Base-by-base conservation (phyloP, 2,113 vertebrate species). In the Glareola pratincola region DNA sequence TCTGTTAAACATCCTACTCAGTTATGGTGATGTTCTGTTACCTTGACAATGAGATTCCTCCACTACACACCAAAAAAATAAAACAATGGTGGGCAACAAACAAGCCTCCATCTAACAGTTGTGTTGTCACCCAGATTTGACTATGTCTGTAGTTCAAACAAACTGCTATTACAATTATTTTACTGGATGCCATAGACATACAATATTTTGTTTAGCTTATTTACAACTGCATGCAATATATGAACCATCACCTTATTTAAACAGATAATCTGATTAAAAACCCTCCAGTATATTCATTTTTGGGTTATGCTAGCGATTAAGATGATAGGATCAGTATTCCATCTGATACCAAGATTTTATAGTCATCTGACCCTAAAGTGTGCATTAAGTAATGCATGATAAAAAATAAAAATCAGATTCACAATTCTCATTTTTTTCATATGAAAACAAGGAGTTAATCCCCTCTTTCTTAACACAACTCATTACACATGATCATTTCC, bases 31-130 rank as follows among this genome's bases (percentile, higher is more conserved):
- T 47, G 24, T 75, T 67, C 37, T 71, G 20, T 41, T 67, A 57
- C 20, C 26, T 59, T 24, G 29, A 69, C 90, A 59, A 60, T 24
- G 4, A 60, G 45, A 67, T 50, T 54, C 30, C 43, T 56, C 27
- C n/a, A 37, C 0, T 0, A 67, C 9, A 5, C 21, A 24, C 10
- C 15, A 8, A 71, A 11, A 27, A 9, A 54, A 6, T 32, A 66
- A 66, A 45, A 50, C 60, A 57, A 4, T 16, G 17, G 10, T 8
- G 37, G 34, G 27, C 53, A 72, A 62, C 11, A 60, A 85, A 56
- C 15, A 60, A 81, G 37, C 8, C 20, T 74, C n/a, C 59, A 43
- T 69, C 54, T 64, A 12, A 3, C 29, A 59, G 13, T 63, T 80
- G 30, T 53, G n/a, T 73, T 30, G 53, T 67, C 37, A 32, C 48